Percentiles rank a stretch among this genome's conserved stretches.
Conservation (phyloP, 2,888 invertebrate genomes). For the Trissolcus brochymenae region DNA sequence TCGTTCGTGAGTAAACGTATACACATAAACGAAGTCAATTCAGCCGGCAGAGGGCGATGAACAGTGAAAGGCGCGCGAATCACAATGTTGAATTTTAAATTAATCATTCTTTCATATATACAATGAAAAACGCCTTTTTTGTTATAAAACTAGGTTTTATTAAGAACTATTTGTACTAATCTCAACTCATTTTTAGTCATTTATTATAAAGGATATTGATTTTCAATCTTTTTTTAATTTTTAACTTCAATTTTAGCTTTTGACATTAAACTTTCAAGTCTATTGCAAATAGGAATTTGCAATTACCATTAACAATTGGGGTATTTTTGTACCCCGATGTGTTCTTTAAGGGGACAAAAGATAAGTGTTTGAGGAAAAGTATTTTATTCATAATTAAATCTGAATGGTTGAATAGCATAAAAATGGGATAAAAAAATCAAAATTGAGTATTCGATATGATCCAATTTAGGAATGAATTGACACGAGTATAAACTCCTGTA, state of each 20-base stretch:
- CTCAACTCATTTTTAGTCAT: no score
- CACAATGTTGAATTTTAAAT: no score
- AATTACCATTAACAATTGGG: no score
- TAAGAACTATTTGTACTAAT: no score
- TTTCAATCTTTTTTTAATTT: background rate
- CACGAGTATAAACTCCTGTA: constrained; percentile 89
- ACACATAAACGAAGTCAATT: background rate
- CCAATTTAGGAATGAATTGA: constrained; percentile 85
- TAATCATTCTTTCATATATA: no score
- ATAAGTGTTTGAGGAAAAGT: no score
- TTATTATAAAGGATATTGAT: background rate
- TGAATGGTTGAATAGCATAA: background rate
- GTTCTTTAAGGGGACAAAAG: no score
- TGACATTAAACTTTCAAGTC: no score
- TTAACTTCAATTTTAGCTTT: no score
- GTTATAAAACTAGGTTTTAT: background rate
- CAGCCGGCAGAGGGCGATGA: background rate
- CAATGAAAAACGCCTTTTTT: no score
- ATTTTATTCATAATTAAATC: background rate
- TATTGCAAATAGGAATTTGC: no score
- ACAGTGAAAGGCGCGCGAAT: background rate
- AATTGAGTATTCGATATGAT: constrained; percentile 80
- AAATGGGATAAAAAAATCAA: constrained; percentile 62
- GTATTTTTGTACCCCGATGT: no score
- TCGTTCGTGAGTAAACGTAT: background rate